Conservation (phyloP, 2,113 vertebrate species). For the Rhombomys opimus region DNA sequence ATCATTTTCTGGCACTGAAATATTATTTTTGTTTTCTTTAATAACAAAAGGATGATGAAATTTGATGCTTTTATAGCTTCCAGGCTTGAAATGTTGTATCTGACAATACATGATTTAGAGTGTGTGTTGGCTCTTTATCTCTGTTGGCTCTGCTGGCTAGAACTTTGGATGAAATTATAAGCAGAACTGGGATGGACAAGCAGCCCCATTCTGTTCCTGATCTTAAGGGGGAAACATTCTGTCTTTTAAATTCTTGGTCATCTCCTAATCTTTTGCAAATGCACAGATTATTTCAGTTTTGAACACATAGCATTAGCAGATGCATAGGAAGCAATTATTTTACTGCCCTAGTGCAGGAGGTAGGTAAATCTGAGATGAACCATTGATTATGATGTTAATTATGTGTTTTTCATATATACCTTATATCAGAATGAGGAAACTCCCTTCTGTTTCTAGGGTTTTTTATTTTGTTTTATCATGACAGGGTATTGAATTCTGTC, state of each 20-base stretch:
- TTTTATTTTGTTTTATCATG: neutral
- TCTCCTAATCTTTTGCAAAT: neutral
- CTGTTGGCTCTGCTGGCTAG: neutral
- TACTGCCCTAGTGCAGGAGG: neutral
- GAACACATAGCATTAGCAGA: neutral
- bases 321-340: neutral
- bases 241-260: slow-evolving; percentile 16
- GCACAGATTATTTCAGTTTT: slow-evolving; percentile 23
- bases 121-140: neutral
- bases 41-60: neutral
- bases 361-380: neutral
- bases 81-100: neutral
- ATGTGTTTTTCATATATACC: neutral
- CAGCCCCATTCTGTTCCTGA: neutral
- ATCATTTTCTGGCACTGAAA: neutral
- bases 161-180: neutral
- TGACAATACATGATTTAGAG: neutral
- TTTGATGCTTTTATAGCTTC: neutral
- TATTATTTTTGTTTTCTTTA: neutral
- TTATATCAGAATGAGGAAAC: slow-evolving; percentile 12
- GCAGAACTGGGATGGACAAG: neutral
- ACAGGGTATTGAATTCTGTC: neutral
- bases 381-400: neutral
- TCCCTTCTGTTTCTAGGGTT: neutral
- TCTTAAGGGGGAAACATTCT: neutral